Evolutionary conservation across 2,797 vertebrate genomes (phyloP), one percentile per base, ranked within the genome.

Genomic region (Enteromius unitaeniatus): DNA sequence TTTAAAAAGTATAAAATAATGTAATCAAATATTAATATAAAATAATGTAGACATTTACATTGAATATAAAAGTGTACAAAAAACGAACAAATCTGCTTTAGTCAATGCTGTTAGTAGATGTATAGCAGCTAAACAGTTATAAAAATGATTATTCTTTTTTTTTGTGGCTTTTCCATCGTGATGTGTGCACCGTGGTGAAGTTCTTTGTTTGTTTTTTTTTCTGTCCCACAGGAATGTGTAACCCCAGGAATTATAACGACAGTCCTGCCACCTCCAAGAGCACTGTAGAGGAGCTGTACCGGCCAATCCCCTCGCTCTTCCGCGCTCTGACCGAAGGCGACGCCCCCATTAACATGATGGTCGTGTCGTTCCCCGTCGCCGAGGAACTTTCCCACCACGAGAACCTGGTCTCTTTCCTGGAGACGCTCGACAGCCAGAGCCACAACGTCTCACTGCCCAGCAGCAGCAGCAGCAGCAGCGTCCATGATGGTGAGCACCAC

Each of bases 191-290:
- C 14, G 3, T 23, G 55, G n/a, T 58, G 55, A 62, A 13, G 58
- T 64, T 51, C 45, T 58, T 55, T 0, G 3, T 51, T 51, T n/a
- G n/a, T n/a, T n/a, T n/a, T 73, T 47, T 11, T 53, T 58, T 23
- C 31, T 76, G 73, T 37, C 51, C n/a, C 0, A 15, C 58, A 99
- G 98, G 98, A 69, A 99, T 99, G 98, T 99, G 98, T 84, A 99
- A 99, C 91, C 98, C 98, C 84, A 97, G 96, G 87, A 99, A 97
- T 93, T 99, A 98, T 88, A 99, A 96, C 5, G 98, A 99, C 93
- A 98, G 97, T 0, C 98, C 98, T 0, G 97, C 98, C 17, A 99
- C 98, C 0, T 99, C 98, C 1, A 99, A 99, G 94, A 99, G 98
- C 93, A 99, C 98, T 0, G 98, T 99, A 0, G 98, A 99, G 90